phyloP scores from a whole-genome alignment of 2,113 vertebrate genomes.

The Tragelaphus scriptus region DNA sequence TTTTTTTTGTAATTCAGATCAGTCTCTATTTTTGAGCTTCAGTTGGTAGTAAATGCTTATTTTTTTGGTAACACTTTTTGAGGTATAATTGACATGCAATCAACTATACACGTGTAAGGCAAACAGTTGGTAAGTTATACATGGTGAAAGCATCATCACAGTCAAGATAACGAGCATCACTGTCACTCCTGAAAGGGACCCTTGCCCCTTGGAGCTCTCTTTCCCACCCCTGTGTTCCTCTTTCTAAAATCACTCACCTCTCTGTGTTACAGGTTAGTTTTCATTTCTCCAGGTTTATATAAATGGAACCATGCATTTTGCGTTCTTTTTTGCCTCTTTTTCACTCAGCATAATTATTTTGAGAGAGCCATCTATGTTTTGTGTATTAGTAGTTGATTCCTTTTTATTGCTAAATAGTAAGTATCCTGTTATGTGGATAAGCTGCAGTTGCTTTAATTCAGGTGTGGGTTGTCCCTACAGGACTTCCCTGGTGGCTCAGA shows the following conservation, averaged over 20 bases:
- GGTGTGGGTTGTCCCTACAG: background rate
- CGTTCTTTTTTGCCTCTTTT: background rate
- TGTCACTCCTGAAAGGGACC: accelerated
- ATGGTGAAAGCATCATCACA: background rate
- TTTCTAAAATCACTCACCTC: background rate
- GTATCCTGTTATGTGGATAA: background rate
- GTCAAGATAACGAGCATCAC: background rate
- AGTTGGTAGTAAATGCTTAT: background rate
- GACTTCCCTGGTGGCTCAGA: no score
- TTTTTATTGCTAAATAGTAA: background rate
- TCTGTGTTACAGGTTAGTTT: background rate
- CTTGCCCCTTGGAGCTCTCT: background rate
- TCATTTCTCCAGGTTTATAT: background rate
- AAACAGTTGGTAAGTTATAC: background rate
- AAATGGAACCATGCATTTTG: background rate
- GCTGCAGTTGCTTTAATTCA: background rate
- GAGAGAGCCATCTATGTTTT: background rate
- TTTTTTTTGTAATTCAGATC: background rate
- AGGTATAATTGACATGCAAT: background rate
- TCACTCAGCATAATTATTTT: background rate
- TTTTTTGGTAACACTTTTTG: background rate
- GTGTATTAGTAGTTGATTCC: background rate
- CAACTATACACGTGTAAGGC: background rate
- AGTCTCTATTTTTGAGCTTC: background rate
- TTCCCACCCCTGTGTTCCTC: accelerated